These are phyloP conservation scores for Aplodontia rufa DNA, from an alignment of 2,113 vertebrate species.

Conservation along the genomic window DNA sequence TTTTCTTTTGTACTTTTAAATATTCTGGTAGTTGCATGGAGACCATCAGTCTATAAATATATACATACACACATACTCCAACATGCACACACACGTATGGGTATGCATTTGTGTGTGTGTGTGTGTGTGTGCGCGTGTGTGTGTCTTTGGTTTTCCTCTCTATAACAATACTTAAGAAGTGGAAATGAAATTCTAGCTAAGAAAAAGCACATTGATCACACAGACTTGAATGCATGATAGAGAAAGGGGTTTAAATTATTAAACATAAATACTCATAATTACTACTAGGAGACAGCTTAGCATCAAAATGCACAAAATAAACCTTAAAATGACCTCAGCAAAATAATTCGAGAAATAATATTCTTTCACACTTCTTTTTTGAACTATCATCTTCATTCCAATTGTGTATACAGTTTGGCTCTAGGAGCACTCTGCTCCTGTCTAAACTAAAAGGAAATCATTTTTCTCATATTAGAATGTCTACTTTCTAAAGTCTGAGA, in stretches of 20 bases:
- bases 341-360: background rate
- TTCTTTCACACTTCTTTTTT: background rate
- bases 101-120: background rate
- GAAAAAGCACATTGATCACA: background rate
- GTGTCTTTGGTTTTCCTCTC: background rate
- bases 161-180: background rate
- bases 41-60: background rate
- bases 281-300: background rate
- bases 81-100: background rate
- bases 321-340: background rate
- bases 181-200: background rate
- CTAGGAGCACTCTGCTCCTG: background rate
- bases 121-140: rapidly evolving
- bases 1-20: too few species aligned
- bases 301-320: background rate
- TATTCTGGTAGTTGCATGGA: background rate
- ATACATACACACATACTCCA: too few species aligned
- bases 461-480: background rate
- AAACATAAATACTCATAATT: background rate
- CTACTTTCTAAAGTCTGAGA: background rate
- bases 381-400: background rate
- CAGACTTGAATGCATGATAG: background rate
- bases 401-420: background rate
- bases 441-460: background rate
- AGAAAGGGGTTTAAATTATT: background rate